Evolutionary conservation across 2,113 vertebrate genomes (phyloP), one percentile per base, ranked within the genome.

Genomic region (Pachypanchax playfairii): DNA sequence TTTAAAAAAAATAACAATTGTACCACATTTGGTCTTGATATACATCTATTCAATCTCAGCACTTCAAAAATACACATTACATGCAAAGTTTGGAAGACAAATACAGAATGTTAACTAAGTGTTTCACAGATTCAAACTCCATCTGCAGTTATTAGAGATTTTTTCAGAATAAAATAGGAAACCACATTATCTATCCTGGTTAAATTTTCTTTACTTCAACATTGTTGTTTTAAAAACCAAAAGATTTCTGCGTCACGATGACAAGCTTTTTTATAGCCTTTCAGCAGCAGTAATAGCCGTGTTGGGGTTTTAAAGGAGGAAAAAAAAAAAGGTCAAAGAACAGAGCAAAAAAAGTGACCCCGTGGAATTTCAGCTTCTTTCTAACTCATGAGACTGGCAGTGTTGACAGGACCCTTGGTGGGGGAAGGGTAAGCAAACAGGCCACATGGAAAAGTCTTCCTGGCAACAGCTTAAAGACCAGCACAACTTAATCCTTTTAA

Each of bases 401-500:
- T 87, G 81, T 82, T 90, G 83, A 90, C 77, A 77, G 59, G 29
- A 43, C 36, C 29, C 63, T 56, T 36, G 46, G 48, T 54, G 80
- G 82, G 81, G 84, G 83, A 58, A 70, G 83, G 79, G 57, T 63
- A 73, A 75, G 51, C 63, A 83, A 86, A 83, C 53, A 22, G 58
- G 49, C 56, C 65, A 52, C 35, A 53, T 59, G 63, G 71, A 69
- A 54, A 79, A 72, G 49, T 59, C 57, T 24, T 78, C 39, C 14
- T 51, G 48, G 59, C 65, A 68, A 68, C 39, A 1, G 4, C 71
- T 59, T 39, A 36, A 67, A 67, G 61, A 9, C 14, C 47, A 63
- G 60, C 47, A 62, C n/a, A 50, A 70, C 65, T 1, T 0, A 29
- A 4, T 29, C 28, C n/a, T n/a, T n/a, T n/a, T n/a, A n/a, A n/a